Conservation (phyloP, 2,888 invertebrate species). For the Sylvicola cinctus region DNA sequence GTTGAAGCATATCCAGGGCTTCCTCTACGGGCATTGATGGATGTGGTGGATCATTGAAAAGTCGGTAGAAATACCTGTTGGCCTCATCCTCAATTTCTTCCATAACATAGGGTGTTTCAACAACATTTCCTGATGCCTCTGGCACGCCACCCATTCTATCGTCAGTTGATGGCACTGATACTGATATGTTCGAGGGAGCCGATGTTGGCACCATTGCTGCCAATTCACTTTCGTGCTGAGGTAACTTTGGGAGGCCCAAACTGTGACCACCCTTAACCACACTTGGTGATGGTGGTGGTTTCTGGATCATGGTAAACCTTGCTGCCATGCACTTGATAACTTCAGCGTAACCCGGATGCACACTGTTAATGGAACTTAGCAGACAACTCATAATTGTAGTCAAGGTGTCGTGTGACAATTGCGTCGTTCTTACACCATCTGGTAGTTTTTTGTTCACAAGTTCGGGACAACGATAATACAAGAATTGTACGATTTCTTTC, state of each 20-base stretch:
- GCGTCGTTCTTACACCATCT: constrained; percentile 61
- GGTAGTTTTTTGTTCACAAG: constrained; percentile 55
- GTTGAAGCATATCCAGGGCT: constrained; percentile 85
- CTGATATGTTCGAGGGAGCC: constrained; percentile 32
- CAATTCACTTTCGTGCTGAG: constrained; percentile 63
- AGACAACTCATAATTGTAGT: constrained; percentile 76
- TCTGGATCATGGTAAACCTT: constrained; percentile 48
- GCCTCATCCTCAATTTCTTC: constrained; percentile 99
- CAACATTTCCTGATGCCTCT: constrained; percentile 63
- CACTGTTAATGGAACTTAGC: constrained; percentile 48
- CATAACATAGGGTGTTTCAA: too few relatives aligned
- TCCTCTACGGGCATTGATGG: constrained; percentile 87
- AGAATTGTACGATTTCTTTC: constrained; percentile 65
- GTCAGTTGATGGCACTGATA: constrained; percentile 31
- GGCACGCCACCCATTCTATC: too few relatives aligned
- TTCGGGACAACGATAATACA: constrained; percentile 77
- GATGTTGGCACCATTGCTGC: constrained; percentile 34
- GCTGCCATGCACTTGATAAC: constrained; percentile 65
- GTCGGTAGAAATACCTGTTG: constrained; percentile 93
- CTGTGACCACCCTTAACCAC: too few relatives aligned
- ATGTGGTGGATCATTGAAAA: constrained; percentile 94
- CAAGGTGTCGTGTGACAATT: constrained; percentile 77
- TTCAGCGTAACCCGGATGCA: constrained; percentile 69
- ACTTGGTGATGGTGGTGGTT: constrained; percentile 70
- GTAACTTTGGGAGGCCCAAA: constrained; percentile 50